Evolutionary conservation across 2,113 vertebrate species (phyloP), one percentile per base, ranked within the genome.

Genomic region (Balaeniceps rex): DNA sequence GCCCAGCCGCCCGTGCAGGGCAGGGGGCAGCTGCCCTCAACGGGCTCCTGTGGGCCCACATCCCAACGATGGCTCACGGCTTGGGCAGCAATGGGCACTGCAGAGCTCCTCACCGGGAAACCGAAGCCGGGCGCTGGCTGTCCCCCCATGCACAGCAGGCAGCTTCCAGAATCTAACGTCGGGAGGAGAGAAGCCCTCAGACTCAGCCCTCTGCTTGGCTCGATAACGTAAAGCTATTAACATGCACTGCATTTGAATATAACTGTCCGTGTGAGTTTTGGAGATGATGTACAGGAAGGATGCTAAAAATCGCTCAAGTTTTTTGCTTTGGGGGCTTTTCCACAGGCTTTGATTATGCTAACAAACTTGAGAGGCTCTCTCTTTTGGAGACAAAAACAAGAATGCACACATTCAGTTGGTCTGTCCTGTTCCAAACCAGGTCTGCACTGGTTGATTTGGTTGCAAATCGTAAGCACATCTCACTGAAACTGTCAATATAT

Each of bases 21-120:
- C 36, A 23, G 28, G 44, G 54, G 57, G 34, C 49, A 25, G 42
- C 51, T 0, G 1, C 58, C 34, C 70, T n/a, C 4, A 1, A 29
- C 0, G 34, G 71, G 42, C 8, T 61, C n/a, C 85, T 1, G 3
- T 5, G 21, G 38, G 25, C 38, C 57, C 9, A 3, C 14, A 3
- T 11, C 14, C 40, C 3, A 3, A 5, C 0, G 11, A 24, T 0
- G 1, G 47, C n/a, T 40, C 3, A 0, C 0, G 0, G 51, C 29
- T 33, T 4, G 7, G 24, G 14, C 65, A 65, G 75, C 54, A 14
- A 12, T 0, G 0, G 36, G 71, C 57, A 14, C 57, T 23, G 47
- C 57, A 31, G 18, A 66, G 54, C 82, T 29, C 9, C 64, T 26
- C 44, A 3, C 1, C 0, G 4, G 49, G 64, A 74, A 16, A 10